Conservation (phyloP, 2,888 invertebrate species). For the Plagiodera versicolora region DNA sequence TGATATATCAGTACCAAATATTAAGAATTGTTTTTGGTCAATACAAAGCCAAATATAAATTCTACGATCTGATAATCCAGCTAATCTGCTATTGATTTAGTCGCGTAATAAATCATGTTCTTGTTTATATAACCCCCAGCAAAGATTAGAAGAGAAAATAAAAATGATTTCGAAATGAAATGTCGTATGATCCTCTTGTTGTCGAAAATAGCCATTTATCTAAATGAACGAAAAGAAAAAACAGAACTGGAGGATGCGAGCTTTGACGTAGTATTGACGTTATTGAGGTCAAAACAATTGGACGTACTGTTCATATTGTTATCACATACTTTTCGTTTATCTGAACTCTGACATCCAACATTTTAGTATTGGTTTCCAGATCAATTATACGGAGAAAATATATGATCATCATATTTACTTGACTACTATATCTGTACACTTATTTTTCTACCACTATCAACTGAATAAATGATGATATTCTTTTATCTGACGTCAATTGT, state of each 20-base stretch:
- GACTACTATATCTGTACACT: no score
- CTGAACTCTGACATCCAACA: slow-evolving; percentile 9
- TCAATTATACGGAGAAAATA: neutral
- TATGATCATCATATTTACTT: no score
- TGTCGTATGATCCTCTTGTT: slow-evolving; percentile 9
- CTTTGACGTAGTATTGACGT: slow-evolving; percentile 7
- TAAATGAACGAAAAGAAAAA: neutral
- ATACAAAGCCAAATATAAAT: no score
- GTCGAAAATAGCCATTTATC: slow-evolving; percentile 8
- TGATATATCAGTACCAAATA: no score
- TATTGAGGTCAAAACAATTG: slow-evolving; percentile 7
- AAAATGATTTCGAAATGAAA: slow-evolving; percentile 11
- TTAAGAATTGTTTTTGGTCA: no score
- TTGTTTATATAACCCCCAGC: neutral
- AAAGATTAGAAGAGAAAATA: neutral
- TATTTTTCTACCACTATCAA: no score
- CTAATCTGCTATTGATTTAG: no score
- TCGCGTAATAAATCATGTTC: neutral
- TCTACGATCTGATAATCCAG: no score
- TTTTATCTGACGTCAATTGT: no score
- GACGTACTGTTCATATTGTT: slow-evolving; percentile 6
- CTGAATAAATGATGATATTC: no score
- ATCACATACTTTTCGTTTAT: slow-evolving; percentile 4
- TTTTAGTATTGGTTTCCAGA: neutral
- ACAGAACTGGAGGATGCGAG: neutral